Conservation (phyloP, 2,888 invertebrate species). For the Eupsilia transversa region DNA sequence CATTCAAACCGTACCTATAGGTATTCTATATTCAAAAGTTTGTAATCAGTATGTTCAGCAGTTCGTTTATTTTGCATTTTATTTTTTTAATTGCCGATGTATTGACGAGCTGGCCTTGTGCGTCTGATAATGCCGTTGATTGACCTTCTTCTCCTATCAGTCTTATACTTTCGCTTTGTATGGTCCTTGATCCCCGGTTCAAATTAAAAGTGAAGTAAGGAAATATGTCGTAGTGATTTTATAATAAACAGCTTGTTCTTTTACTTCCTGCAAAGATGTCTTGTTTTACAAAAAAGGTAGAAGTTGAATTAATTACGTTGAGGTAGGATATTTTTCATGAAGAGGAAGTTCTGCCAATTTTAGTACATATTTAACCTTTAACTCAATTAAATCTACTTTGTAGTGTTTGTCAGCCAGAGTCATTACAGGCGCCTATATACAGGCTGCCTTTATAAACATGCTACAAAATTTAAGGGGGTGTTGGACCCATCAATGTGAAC, state of each 20-base stretch:
- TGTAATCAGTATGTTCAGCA: conserved; percentile 3
- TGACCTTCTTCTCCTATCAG: conserved; percentile 29
- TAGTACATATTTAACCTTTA: background rate
- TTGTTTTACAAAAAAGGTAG: background rate
- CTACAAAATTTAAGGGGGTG: too few relatives aligned
- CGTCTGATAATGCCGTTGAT: conserved; percentile 10
- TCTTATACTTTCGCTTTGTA: conserved; percentile 22
- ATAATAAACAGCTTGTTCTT: background rate
- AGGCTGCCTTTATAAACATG: too few relatives aligned
- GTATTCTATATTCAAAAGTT: background rate
- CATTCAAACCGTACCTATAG: too few relatives aligned
- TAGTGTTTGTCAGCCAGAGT: background rate
- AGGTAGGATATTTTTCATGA: background rate
- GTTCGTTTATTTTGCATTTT: conserved; percentile 4
- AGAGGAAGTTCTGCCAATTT: conserved; percentile 5
- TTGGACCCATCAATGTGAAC: too few relatives aligned
- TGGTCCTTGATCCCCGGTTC: conserved; percentile 12
- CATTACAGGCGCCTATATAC: too few relatives aligned
- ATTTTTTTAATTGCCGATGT: conserved; percentile 3
- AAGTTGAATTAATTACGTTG: background rate
- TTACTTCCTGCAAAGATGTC: conserved; percentile 20
- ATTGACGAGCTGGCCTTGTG: conserved; percentile 26
- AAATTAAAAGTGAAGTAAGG: background rate
- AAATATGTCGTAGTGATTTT: background rate
- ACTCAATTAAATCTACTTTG: background rate